Conservation (phyloP, 2,113 vertebrate species). For the Stigmatopora argus region DNA sequence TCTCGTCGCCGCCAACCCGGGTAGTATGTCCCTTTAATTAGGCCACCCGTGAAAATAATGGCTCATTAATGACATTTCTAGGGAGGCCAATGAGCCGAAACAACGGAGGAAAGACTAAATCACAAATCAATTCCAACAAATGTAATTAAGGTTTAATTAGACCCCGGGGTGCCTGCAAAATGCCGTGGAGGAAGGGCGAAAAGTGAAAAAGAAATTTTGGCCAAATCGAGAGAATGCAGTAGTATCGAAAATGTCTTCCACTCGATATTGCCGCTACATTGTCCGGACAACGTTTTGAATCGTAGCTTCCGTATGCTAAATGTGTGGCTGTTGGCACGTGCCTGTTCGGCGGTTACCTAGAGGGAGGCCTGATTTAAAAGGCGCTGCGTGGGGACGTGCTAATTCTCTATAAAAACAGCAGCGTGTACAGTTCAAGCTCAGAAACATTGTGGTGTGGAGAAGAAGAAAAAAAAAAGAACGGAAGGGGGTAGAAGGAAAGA, state of each 20-base stretch:
- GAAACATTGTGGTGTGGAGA: slow-evolving; percentile 52
- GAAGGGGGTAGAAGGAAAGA: slow-evolving; percentile 15
- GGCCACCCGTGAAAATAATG: slow-evolving; percentile 73
- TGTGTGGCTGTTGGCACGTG: slow-evolving; percentile 54
- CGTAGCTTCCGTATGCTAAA: slow-evolving; percentile 39
- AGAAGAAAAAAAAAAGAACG: slow-evolving; percentile 31
- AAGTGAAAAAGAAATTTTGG: slow-evolving; percentile 41
- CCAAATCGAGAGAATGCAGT: slow-evolving; percentile 36
- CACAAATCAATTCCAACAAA: slow-evolving; percentile 82
- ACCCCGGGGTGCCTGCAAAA: slow-evolving; percentile 66
- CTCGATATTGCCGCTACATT: background rate
- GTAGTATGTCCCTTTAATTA: slow-evolving; percentile 70
- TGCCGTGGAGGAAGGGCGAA: slow-evolving; percentile 42
- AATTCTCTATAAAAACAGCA: slow-evolving; percentile 74
- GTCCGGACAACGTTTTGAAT: slow-evolving; percentile 33
- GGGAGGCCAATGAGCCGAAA: slow-evolving; percentile 75
- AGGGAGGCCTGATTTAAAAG: slow-evolving; percentile 57
- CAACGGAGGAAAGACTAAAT: slow-evolving; percentile 74
- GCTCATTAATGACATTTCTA: slow-evolving; percentile 78
- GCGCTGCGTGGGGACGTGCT: slow-evolving; percentile 58
- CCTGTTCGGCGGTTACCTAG: slow-evolving; percentile 37
- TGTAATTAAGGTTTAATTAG: slow-evolving; percentile 83
- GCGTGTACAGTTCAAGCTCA: slow-evolving; percentile 57
- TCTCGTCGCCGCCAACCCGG: slow-evolving; percentile 61
- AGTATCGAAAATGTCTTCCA: slow-evolving; percentile 20